These are phyloP conservation scores for Sipunculus nudus DNA, from an alignment of 2,888 invertebrate species.

Conservation along the genomic window DNA sequence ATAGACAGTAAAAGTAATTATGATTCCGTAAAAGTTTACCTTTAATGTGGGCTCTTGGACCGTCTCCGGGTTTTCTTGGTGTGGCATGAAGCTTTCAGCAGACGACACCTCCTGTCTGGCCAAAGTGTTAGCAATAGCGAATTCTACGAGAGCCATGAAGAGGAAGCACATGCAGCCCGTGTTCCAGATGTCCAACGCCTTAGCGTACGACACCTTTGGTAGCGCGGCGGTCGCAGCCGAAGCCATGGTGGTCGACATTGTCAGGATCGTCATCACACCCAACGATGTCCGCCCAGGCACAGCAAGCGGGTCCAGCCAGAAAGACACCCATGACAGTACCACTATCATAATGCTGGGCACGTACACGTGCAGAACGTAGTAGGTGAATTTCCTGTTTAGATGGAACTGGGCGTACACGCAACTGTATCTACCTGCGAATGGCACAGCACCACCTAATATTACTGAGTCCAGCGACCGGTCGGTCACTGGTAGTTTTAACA, in stretches of 20 bases:
- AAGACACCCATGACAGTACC: conserved; percentile 19
- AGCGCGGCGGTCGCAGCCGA: conserved; percentile 11
- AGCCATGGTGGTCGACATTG: conserved; percentile 18
- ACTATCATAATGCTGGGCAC: conserved; percentile 12
- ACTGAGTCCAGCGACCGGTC: no score
- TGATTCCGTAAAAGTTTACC: no score
- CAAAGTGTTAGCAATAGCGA: conserved; percentile 14
- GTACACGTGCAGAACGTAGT: conserved; percentile 16
- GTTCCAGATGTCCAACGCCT: conserved; percentile 17
- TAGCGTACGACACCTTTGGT: conserved; percentile 17
- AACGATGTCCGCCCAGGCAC: conserved; percentile 15
- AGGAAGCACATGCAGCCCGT: conserved; percentile 16
- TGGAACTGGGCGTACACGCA: conserved; percentile 8
- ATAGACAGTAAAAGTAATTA: no score
- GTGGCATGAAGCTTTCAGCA: no score
- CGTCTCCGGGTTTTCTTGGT: neutral
- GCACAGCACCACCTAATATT: no score
- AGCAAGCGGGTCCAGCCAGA: conserved; percentile 17
- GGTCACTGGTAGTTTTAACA: no score
- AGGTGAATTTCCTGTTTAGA: conserved; percentile 6
- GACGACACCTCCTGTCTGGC: conserved; percentile 5
- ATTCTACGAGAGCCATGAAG: conserved; percentile 13
- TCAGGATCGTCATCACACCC: conserved; percentile 14
- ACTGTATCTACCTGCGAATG: conserved; percentile 15
- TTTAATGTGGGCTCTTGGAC: no score